These are phyloP conservation scores for Synanthedon myopaeformis DNA, from an alignment of 2,888 invertebrate genomes.

Conservation along the genomic window DNA sequence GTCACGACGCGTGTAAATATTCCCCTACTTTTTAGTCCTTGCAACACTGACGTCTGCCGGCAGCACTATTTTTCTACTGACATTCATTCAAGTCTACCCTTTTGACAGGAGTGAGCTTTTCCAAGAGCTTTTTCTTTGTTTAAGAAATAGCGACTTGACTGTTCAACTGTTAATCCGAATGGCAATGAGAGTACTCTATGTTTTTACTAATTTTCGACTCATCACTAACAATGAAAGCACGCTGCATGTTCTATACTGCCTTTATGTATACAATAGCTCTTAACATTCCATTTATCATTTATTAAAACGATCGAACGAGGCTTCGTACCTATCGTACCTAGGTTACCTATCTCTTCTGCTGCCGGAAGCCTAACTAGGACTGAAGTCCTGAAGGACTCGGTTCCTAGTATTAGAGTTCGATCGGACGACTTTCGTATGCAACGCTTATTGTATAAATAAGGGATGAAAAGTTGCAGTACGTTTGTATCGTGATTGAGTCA, in stretches of 20 bases:
- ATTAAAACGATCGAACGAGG: conserved; percentile 29
- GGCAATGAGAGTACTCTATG: no score
- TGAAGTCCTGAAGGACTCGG: conserved; percentile 25
- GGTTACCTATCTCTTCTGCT: no score
- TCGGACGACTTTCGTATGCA: conserved; percentile 62
- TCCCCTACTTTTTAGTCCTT: conserved; percentile 24
- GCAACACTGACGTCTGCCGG: conserved; percentile 38
- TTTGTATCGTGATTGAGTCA: conserved; percentile 60
- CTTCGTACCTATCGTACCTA: conserved; percentile 21
- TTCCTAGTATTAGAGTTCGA: conserved; percentile 37
- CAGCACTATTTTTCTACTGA: no score
- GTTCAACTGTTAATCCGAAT: no score
- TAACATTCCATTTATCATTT: conserved; percentile 41
- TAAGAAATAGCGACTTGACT: no score
- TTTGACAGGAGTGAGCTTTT: no score
- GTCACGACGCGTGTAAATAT: neutral
- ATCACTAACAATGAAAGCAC: conserved; percentile 57
- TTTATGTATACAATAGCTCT: conserved; percentile 41
- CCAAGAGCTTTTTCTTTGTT: no score
- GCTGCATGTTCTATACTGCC: conserved; percentile 15
- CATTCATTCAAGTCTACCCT: no score
- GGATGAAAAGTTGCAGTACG: conserved; percentile 67
- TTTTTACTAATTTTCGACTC: conserved; percentile 63
- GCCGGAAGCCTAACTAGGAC: conserved; percentile 12
- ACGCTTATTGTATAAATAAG: conserved; percentile 70